phyloP scores from a whole-genome alignment of 2,113 vertebrate species.

The Poecile atricapillus region DNA sequence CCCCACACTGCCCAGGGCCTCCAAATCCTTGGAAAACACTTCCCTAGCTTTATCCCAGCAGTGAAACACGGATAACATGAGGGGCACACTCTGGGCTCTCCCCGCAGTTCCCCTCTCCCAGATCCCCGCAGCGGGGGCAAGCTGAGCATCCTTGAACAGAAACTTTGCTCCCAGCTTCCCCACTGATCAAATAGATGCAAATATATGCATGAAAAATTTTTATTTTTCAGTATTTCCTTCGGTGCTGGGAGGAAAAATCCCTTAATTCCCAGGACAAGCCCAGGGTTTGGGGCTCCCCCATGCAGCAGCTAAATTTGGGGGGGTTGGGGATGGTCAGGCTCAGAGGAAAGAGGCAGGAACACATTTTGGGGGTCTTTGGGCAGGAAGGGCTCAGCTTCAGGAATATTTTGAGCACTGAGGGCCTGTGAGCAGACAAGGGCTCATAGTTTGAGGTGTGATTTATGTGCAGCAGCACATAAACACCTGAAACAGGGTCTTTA shows the following conservation, averaged over 20 bases:
- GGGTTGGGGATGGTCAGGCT: neutral
- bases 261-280: neutral
- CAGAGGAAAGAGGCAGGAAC: neutral
- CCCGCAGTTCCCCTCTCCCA: neutral
- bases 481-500: neutral
- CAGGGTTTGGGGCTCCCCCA: neutral
- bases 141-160: neutral
- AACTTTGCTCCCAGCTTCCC: neutral
- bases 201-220: neutral
- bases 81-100: neutral
- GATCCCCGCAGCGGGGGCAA: accelerated
- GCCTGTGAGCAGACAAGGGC: neutral
- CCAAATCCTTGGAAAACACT: accelerated
- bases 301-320: neutral
- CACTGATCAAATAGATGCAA: neutral
- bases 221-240: neutral
- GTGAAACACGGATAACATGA: accelerated
- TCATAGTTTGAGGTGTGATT: neutral
- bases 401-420: neutral
- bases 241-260: neutral
- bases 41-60: neutral
- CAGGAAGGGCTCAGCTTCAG: neutral
- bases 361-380: neutral
- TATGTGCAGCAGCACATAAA: neutral
- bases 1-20: neutral